Base-by-base conservation (phyloP, 2,888 invertebrate species). In the Schizotus pectinicornis region DNA sequence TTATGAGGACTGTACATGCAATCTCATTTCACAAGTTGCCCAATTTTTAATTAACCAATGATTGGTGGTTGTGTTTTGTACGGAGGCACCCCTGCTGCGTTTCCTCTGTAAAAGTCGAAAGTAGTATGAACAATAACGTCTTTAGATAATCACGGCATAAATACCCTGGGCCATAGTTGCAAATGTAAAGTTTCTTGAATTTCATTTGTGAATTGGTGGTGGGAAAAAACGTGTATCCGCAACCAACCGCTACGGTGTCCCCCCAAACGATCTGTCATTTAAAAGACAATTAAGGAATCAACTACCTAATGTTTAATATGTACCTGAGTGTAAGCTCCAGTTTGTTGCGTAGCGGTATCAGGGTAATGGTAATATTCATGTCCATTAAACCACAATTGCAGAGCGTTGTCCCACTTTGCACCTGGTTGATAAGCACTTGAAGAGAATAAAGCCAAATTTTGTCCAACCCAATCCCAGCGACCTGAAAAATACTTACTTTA, bases 271-370 rank as follows among this genome's bases (percentile, higher is more conserved):
- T 35, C 69, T 69, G 38, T 36, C 60, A 62, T 6, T 46, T 38
- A 50, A 33, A n/a, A 51, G 51, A 13, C 38, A 6, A 35, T n/a
- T 36, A 33, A 57, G 58, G 36, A 51, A 51, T 42, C n/a, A n/a
- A n/a, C n/a, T n/a, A n/a, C n/a, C n/a, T 42, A 8, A 59, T 22
- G 22, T 22, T 22, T 22, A 22, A 3, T 22, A 22, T 22, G 5
- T 59, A 70, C 68, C 59, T 71, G 71, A 7, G 70, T 69, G 39
- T 71, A 71, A 56, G 70, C 69, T 46, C 70, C 71, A 38, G 67
- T 64, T 9, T 30, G 48, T 22, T 35, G 12, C 1, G 42, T 38
- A 14, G 45, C 34, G 12, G 33, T 38, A 8, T 48, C 37, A 6
- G 54, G 58, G 56, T 64, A 67, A 1, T 47, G 62, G 47, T 67